phyloP scores from a whole-genome alignment of 2,797 vertebrate species.

The Etheostoma nigrum region DNA sequence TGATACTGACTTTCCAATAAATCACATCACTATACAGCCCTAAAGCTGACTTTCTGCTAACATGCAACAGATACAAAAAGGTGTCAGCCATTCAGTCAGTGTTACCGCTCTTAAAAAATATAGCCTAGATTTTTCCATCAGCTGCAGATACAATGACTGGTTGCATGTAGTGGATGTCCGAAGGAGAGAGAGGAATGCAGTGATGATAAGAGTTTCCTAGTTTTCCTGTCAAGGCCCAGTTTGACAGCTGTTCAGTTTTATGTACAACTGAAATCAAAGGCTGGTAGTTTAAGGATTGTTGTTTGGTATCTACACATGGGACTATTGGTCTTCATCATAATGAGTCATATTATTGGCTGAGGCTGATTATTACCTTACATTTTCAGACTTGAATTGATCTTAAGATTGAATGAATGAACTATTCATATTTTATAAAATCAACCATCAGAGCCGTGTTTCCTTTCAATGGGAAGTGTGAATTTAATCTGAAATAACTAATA shows the following conservation, averaged over 20 bases:
- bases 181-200: conserved; percentile 14
- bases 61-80: conserved; percentile 46
- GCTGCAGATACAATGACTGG: conserved; percentile 22
- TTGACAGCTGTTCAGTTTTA: conserved; percentile 33
- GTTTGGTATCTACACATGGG: conserved; percentile 14
- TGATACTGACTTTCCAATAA: conserved; percentile 62
- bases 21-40: conserved; percentile 40
- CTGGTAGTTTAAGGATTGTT: conserved; percentile 18
- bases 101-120: conserved; percentile 2
- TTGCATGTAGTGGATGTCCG: conserved; percentile 12
- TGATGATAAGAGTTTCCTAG: neutral
- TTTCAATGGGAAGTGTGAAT: too few relatives aligned
- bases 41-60: conserved; percentile 37
- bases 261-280: conserved; percentile 23
- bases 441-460: too few relatives aligned
- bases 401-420: too few relatives aligned
- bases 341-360: neutral
- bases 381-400: too few relatives aligned
- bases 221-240: neutral
- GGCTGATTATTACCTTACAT: too few relatives aligned
- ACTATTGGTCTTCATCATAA: conserved; percentile 16
- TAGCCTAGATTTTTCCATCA: neutral
- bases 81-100: conserved; percentile 36
- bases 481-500: neutral
- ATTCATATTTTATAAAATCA: too few relatives aligned